phyloP scores from a whole-genome alignment of 2,797 vertebrate species.

The Phataginus tricuspis region DNA sequence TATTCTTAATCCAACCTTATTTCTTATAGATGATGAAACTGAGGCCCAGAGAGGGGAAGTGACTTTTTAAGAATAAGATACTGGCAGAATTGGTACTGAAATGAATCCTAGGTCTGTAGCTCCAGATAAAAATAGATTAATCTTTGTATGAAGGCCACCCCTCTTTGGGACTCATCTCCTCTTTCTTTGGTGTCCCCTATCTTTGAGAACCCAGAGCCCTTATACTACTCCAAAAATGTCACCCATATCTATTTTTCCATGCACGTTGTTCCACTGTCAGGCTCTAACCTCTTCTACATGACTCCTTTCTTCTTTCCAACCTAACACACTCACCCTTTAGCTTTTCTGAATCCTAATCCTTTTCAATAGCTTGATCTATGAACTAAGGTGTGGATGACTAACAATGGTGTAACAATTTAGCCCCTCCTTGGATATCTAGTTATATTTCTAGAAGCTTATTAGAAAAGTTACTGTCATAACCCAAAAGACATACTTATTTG shows the following conservation, averaged over 20 bases:
- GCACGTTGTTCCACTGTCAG: neutral
- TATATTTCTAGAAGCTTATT: slow-evolving; percentile 31
- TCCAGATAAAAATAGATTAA: neutral
- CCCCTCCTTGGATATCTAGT: neutral
- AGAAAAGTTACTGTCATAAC: neutral
- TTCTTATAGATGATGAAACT: slow-evolving; percentile 33
- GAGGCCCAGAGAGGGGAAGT: neutral
- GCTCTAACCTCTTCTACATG: neutral
- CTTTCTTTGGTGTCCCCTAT: neutral
- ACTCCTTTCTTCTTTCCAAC: neutral
- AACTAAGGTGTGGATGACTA: slow-evolving; percentile 5
- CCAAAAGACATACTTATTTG: neutral
- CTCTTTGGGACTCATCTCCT: neutral
- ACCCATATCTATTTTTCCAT: neutral
- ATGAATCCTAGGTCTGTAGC: neutral
- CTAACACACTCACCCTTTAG: neutral
- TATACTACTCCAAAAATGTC: neutral
- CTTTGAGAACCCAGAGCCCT: neutral
- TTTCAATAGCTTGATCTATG: slow-evolving; percentile 15
- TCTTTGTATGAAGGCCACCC: neutral
- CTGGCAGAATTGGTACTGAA: neutral
- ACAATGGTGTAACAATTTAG: neutral
- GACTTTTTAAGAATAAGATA: slow-evolving; percentile 24
- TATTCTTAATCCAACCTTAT: neutral
- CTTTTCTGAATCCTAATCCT: neutral